Percentiles rank a stretch among this genome's conserved stretches.
Evolutionary conservation across 2,888 invertebrate species (phyloP).

Genomic region (Charanyca ferruginea): DNA sequence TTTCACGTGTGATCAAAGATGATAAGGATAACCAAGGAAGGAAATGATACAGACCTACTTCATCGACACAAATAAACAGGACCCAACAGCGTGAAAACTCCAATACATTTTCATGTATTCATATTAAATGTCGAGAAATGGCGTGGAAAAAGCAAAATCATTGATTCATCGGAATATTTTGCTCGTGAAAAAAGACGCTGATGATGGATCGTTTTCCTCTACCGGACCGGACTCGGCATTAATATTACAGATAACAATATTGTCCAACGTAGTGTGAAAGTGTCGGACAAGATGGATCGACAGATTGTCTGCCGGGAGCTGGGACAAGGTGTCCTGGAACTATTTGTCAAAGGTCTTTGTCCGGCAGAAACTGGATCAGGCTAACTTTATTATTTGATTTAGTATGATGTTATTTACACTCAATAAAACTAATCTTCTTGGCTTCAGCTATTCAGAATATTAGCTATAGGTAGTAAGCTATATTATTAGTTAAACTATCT

Average conservation of each 20-base stretch:
- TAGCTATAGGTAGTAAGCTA: too few relatives aligned
- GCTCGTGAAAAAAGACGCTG: slow-evolving; percentile 34
- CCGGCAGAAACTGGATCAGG: neutral
- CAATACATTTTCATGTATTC: slow-evolving; percentile 29
- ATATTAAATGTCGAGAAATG: slow-evolving; percentile 36
- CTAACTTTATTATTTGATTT: neutral
- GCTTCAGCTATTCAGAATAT: too few relatives aligned
- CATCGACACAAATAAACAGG: neutral
- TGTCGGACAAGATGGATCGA: slow-evolving; percentile 30
- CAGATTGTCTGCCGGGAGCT: neutral
- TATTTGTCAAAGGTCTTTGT: slow-evolving; percentile 5
- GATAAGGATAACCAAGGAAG: neutral
- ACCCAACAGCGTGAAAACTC: slow-evolving; percentile 5
- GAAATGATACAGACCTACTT: neutral
- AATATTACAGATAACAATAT: slow-evolving; percentile 53
- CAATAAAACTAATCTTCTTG: too few relatives aligned
- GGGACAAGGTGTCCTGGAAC: neutral
- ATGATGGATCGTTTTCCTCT: slow-evolving; percentile 40
- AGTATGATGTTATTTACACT: too few relatives aligned
- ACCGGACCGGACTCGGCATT: slow-evolving; percentile 24
- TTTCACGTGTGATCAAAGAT: neutral
- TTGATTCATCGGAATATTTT: slow-evolving; percentile 33
- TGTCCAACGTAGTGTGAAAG: slow-evolving; percentile 48
- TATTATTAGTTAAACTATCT: too few relatives aligned
- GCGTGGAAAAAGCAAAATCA: slow-evolving; percentile 8